phyloP scores from a whole-genome alignment of 2,113 vertebrate genomes.

The Peromyscus maniculatus region DNA sequence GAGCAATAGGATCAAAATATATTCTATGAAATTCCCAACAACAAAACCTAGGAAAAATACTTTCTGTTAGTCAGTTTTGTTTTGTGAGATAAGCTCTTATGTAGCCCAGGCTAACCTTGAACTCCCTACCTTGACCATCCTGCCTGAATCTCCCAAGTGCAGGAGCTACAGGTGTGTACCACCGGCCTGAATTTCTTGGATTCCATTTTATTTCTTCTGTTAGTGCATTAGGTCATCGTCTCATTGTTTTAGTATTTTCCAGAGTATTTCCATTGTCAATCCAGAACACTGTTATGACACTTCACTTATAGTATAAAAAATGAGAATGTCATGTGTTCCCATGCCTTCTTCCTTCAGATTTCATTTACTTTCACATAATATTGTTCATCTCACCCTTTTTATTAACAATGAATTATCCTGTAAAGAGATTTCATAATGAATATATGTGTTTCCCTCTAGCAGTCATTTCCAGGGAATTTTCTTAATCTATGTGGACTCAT shows the following conservation, averaged over 20 bases:
- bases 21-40: not conserved
- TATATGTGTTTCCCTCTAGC: not conserved
- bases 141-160: not conserved
- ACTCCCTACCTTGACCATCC: not conserved
- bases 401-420: not conserved
- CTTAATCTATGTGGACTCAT: not conserved
- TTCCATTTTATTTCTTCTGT: not conserved
- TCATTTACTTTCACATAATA: not conserved
- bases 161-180: not conserved
- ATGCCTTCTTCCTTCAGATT: not conserved
- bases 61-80: not conserved
- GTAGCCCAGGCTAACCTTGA: not conserved
- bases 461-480: not conserved
- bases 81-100: not conserved
- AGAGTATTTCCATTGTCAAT: not conserved
- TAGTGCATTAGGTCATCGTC: too few species aligned
- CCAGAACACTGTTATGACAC: not conserved
- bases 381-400: not conserved
- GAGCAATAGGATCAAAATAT: not conserved
- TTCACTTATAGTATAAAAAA: not conserved
- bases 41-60: not conserved
- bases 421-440: not conserved
- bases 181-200: too few species aligned
- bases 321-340: not conserved
- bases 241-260: not conserved